phyloP scores from a whole-genome alignment of 2,888 invertebrate genomes.

The Napeogenes inachia region DNA sequence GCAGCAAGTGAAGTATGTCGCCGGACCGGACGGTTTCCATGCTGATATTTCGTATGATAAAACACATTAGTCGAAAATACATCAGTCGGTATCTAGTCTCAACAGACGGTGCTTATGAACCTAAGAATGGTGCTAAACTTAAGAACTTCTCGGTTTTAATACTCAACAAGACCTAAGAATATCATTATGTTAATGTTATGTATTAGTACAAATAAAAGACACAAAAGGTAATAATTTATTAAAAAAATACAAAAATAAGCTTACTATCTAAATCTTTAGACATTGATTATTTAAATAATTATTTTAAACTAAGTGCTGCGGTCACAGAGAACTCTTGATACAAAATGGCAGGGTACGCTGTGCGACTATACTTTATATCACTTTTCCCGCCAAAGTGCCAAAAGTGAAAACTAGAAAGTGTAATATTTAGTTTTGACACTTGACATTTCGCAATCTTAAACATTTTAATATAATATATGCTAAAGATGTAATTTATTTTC shows the following conservation, averaged over 20 bases:
- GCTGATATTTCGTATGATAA: constrained; percentile 84
- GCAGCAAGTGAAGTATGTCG: constrained; percentile 87
- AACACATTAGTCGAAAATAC: constrained; percentile 14
- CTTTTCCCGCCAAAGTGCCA: constrained; percentile 32
- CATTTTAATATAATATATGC: constrained; percentile 10
- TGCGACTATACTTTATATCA: constrained; percentile 32
- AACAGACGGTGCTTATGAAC: neutral
- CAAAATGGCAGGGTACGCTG: constrained; percentile 27
- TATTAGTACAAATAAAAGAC: constrained; percentile 29
- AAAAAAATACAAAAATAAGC: constrained; percentile 1
- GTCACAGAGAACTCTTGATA: constrained; percentile 11
- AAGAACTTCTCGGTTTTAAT: no score
- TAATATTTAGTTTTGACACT: constrained; percentile 25
- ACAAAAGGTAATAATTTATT: constrained; percentile 26
- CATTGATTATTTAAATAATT: neutral
- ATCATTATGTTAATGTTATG: neutral
- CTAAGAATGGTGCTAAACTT: neutral
- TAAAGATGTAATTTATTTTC: neutral
- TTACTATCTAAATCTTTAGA: neutral
- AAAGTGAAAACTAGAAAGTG: constrained; percentile 37
- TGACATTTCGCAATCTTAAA: constrained; percentile 15
- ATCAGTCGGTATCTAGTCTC: neutral
- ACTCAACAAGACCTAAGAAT: neutral
- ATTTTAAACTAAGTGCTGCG: neutral
- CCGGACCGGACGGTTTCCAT: constrained; percentile 86